Percentiles rank a stretch among this genome's conserved stretches.
These are phyloP conservation scores for Caenorhabditis sulstoni DNA, from an alignment of 2,888 invertebrate genomes.

Conservation along the genomic window DNA sequence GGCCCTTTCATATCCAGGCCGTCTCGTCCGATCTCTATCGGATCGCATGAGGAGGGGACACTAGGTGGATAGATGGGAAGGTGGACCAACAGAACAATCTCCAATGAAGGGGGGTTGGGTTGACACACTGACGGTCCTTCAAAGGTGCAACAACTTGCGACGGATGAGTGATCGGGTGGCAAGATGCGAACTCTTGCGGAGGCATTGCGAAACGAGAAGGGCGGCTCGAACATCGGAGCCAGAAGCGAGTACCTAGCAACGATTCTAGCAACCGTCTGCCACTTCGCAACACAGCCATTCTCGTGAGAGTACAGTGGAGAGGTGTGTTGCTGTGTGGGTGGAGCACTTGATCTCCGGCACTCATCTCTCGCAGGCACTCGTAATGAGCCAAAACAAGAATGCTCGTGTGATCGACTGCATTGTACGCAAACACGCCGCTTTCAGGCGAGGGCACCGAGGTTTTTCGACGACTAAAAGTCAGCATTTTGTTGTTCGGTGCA, in stretches of 20 bases:
- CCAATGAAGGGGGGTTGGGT: slow-evolving; percentile 27
- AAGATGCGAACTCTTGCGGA: too few species aligned
- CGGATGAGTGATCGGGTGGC: too few species aligned
- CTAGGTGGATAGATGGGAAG: too few species aligned
- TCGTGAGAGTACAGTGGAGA: background rate
- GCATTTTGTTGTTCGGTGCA: background rate
- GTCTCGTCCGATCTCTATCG: slow-evolving; percentile 15
- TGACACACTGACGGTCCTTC: background rate
- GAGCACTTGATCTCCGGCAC: slow-evolving; percentile 16
- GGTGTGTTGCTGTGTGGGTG: too few species aligned
- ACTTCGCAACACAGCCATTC: too few species aligned
- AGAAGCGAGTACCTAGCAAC: too few species aligned
- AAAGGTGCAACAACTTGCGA: too few species aligned
- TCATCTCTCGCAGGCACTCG: background rate
- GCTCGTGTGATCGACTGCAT: background rate
- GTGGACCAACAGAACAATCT: slow-evolving; percentile 9
- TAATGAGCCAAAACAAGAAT: slow-evolving; percentile 25
- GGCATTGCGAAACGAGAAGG: too few species aligned
- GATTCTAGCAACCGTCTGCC: too few species aligned
- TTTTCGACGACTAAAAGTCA: slow-evolving; percentile 1
- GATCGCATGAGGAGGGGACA: slow-evolving; percentile 26
- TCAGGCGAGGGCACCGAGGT: background rate
- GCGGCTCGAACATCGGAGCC: too few species aligned
- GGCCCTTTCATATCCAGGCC: background rate
- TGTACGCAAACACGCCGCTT: slow-evolving; percentile 3